Evolutionary conservation across 2,113 vertebrate genomes (phyloP), one percentile per base, ranked within the genome.

Genomic region (Numida meleagris): DNA sequence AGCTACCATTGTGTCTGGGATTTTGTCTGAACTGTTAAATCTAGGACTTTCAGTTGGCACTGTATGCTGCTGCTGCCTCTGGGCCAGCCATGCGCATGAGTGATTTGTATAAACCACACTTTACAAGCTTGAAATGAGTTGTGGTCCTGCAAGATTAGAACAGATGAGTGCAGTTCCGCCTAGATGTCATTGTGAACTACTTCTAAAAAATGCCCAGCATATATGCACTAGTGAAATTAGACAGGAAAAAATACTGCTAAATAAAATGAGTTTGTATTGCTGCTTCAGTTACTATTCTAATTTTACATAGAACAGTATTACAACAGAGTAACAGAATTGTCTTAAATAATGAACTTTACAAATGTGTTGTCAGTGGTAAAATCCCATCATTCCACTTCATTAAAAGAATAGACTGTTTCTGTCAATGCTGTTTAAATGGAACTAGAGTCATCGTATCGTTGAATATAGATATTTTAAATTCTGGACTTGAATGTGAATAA

Each of bases 111-210:
- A 86, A 93, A 61, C 34, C 46, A 2, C 16, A 14, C 65, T 83
- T 61, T 5, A 25, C 40, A 43, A 66, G 45, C 57, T 62, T 51
- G 36, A 38, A 27, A 34, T 19, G 63, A 68, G 65, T 53, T 76
- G 65, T 63, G 89, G 59, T 78, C 77, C 75, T 94, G 88, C 45
- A 89, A 48, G 95, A 88, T 77, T 55, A 88, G 14, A 63, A 31
- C 55, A 63, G 79, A 43, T 4, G 55, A 81, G 68, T 3, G 7
- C 67, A 79, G 45, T 75, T 92, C 74, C 89, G 57, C 6, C 68
- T 36, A 7, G 34, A 5, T 63, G 74, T 15, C 29, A 2, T 10
- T 53, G 33, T 33, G 1, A 1, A 4, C 38, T 63, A 2, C 5
- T 86, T 84, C 55, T 2, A 18, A 76, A n/a, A 83, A 92, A 68